A percentile compares a stretch with the other conserved stretches of the same genome.
These are phyloP conservation scores for Sminthurides bifidus DNA, from an alignment of 1,140 invertebrate genomes.

Conservation along the genomic window DNA sequence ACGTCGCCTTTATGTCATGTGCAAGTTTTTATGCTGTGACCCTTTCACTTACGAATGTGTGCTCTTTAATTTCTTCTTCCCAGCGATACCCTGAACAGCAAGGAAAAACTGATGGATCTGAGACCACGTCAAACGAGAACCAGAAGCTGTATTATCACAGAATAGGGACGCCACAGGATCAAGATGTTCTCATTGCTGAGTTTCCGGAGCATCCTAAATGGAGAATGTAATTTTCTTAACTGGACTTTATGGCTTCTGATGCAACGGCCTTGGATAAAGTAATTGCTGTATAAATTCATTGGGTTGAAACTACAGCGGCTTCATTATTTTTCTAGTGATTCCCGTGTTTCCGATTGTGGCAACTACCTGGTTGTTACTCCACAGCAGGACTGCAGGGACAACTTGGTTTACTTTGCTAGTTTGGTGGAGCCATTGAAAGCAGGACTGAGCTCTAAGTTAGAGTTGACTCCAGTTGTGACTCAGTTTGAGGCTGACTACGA, in stretches of 20 bases:
- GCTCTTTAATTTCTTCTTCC: constrained; percentile 17
- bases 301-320: background rate
- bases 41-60: no score
- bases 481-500: constrained; percentile 91
- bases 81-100: constrained; percentile 63
- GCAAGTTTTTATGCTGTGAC: no score
- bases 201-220: constrained; percentile 84
- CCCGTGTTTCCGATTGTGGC: constrained; percentile 78
- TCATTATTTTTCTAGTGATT: constrained; percentile 46
- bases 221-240: constrained; percentile 58
- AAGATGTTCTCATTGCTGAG: constrained; percentile 80
- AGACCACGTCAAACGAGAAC: constrained; percentile 71
- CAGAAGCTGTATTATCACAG: constrained; percentile 91
- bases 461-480: constrained; percentile 62
- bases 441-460: constrained; percentile 49
- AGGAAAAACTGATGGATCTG: constrained; percentile 74
- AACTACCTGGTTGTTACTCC: constrained; percentile 70
- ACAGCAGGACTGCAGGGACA: constrained; percentile 74
- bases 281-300: constrained; percentile 4
- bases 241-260: background rate
- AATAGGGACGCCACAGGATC: constrained; percentile 69
- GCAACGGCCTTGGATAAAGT: background rate
- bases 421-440: constrained; percentile 44
- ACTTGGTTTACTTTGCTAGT: constrained; percentile 71
- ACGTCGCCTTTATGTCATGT: background rate